These are phyloP conservation scores for Pangasius macronema DNA, from an alignment of 2,797 vertebrate species.

Conservation along the genomic window DNA sequence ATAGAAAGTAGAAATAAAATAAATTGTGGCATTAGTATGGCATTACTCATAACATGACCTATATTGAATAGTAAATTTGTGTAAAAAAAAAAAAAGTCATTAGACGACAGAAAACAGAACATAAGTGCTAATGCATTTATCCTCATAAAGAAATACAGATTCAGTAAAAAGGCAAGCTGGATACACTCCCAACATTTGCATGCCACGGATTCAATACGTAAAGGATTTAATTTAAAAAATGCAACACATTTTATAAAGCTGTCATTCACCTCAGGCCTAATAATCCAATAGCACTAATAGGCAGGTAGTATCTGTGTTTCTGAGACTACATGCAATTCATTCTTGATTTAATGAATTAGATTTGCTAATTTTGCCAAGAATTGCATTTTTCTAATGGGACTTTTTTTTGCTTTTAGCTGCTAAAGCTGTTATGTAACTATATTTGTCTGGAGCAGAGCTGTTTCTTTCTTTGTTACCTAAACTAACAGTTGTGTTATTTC, in stretches of 20 bases:
- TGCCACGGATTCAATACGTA: not conserved
- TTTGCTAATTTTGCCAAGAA: not conserved
- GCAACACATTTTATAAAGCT: not conserved
- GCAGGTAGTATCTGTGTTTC: not conserved
- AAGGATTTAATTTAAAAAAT: not conserved
- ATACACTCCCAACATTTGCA: not conserved
- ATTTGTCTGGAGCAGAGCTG: not conserved
- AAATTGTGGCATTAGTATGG: not conserved
- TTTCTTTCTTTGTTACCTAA: not conserved
- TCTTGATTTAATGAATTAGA: not conserved
- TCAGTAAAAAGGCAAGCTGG: not conserved
- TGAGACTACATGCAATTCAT: not conserved
- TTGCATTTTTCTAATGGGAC: not conserved
- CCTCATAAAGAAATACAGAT: not conserved
- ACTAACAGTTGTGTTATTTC: constrained; percentile 4
- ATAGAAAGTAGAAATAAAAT: not conserved
- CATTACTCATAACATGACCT: not conserved
- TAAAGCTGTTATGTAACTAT: not conserved
- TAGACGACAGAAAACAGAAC: not conserved
- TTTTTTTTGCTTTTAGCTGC: not conserved
- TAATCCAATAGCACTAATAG: not conserved
- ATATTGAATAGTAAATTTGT: not conserved
- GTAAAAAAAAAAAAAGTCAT: not conserved
- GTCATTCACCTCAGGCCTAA: not conserved
- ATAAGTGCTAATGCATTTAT: not conserved